Conservation (phyloP, 2,113 vertebrate species). For the Dasypus novemcinctus region DNA sequence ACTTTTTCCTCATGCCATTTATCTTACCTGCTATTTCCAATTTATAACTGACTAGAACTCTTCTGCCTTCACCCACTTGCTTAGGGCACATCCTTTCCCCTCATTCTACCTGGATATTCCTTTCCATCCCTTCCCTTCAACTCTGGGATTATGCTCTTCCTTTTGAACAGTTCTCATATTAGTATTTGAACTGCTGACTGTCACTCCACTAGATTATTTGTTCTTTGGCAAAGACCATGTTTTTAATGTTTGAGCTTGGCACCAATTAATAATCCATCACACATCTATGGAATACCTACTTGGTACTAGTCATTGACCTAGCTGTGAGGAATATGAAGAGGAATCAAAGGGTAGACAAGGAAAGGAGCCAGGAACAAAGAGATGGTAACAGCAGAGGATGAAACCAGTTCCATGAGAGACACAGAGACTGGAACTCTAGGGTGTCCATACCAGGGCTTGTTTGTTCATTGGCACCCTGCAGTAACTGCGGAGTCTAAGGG, state of each 20-base stretch:
- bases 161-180: background rate
- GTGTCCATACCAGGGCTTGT: background rate
- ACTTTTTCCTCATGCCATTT: background rate
- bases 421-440: background rate
- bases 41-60: background rate
- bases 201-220: background rate
- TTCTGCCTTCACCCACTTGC: background rate
- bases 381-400: background rate
- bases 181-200: background rate
- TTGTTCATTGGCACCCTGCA: background rate
- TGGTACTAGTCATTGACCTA: background rate
- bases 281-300: background rate
- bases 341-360: background rate
- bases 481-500: background rate
- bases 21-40: background rate
- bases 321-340: background rate
- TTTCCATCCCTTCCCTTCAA: background rate
- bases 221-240: background rate
- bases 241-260: background rate
- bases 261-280: background rate
- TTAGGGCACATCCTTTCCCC: background rate
- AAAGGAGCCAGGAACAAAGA: background rate
- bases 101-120: background rate
- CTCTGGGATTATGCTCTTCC: background rate
- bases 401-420: background rate